These are phyloP conservation scores for Clarias gariepinus DNA, from an alignment of 2,113 vertebrate genomes.

Conservation along the genomic window DNA sequence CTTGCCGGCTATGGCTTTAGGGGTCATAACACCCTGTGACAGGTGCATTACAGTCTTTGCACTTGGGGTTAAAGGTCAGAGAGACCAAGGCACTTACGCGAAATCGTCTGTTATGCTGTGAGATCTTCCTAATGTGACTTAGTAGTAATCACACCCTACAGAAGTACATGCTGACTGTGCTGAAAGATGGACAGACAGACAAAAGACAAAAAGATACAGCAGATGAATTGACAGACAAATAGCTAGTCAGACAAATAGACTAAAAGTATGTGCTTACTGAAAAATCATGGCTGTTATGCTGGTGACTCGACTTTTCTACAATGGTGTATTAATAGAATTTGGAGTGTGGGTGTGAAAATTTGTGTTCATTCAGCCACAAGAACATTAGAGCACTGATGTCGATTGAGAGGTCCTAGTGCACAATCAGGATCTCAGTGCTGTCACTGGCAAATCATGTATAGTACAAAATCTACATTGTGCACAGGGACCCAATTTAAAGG, in stretches of 20 bases:
- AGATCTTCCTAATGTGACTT: background rate
- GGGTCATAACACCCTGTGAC: slow-evolving; percentile 30
- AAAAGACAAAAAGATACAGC: background rate
- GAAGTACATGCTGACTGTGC: slow-evolving; percentile 35
- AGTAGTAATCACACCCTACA: background rate
- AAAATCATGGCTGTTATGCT: background rate
- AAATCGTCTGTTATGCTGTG: slow-evolving; percentile 28
- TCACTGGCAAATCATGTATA: background rate
- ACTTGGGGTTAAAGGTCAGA: slow-evolving; percentile 32
- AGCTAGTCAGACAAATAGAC: background rate
- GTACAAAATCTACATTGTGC: background rate
- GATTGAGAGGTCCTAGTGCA: background rate
- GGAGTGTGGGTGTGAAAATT: no score
- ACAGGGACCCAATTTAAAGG: background rate
- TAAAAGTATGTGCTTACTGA: background rate
- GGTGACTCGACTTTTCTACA: no score
- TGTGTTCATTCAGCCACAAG: no score
- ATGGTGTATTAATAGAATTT: no score
- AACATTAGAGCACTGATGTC: background rate
- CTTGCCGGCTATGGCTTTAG: background rate
- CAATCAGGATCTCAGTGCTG: background rate
- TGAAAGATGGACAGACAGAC: slow-evolving; percentile 24
- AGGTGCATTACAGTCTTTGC: slow-evolving; percentile 34
- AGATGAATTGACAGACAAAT: background rate
- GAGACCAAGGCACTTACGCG: slow-evolving; percentile 30